Base-by-base conservation (phyloP, 2,888 invertebrate genomes). In the Lasius platythorax region DNA sequence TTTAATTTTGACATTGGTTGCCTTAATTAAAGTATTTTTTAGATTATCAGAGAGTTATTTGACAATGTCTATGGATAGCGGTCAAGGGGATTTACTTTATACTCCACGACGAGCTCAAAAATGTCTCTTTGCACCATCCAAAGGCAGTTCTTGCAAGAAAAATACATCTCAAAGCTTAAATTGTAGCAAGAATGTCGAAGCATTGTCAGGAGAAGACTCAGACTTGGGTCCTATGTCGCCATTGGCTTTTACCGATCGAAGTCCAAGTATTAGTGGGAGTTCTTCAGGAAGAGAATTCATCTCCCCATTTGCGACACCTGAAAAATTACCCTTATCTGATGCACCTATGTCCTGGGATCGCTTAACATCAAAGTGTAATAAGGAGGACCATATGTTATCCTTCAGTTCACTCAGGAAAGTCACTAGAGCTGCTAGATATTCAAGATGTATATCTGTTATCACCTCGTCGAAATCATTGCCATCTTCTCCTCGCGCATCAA, bases 191-290 rank as follows among this genome's bases (percentile, higher is more conserved):
- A 67, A 70, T 28, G 18, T 9, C 18, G 70, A 33, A 43, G 46
- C n/a, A 11, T 63, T 56, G 2, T 93, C 94, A 0, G 94, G 91
- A 12, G 91, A 93, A 1, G 94, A 94, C 0, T 94, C 94, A 0
- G 94, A 94, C 73, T 87, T 94, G n/a, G 93, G 94, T 3, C 93
- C 93, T 1, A 93, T 94, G 93, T 94, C 94, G 8, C 94, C 94
- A 0, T 74, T 94, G 5, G 91, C 91, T 4, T 58, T 91, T 3
- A 93, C 92, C 6, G 93, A 94, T 61, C 86, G 75, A 1, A 92
- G 92, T 68, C 84, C 90, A 11, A 87, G 85, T 56, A 83, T 76
- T 28, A 85, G 87, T 18, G 87, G 86, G 23, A 93, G 92, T 87
- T 93, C 94, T 0, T 91, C 94, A 5, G 92, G 89, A 11, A 88